Conservation (phyloP, 2,888 invertebrate species). For the Noctua janthina region DNA sequence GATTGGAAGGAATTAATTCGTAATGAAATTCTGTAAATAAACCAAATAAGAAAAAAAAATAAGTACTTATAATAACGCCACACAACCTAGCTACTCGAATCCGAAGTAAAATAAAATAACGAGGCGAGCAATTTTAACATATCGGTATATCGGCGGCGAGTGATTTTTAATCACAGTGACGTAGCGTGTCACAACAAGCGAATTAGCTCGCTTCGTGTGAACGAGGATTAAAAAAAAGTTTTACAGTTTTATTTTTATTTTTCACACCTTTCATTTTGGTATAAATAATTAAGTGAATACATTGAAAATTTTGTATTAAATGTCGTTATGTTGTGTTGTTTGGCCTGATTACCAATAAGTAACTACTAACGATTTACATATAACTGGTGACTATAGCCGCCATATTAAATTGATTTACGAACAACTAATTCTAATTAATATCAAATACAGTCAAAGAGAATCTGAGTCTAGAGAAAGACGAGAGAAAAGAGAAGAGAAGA, state of each 20-base stretch:
- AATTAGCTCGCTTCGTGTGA: not conserved
- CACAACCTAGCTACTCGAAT: not conserved
- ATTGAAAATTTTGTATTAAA: not conserved
- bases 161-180: not conserved
- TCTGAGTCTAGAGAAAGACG: not conserved
- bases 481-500: not conserved
- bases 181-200: not conserved
- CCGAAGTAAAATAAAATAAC: not conserved
- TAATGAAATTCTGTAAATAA: conserved; percentile 40
- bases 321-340: not conserved
- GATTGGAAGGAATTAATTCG: conserved; percentile 52
- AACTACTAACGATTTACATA: not conserved
- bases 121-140: not conserved
- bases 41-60: not conserved
- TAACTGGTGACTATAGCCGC: not conserved
- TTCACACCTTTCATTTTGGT: not conserved
- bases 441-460: not conserved
- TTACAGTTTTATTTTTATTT: not conserved
- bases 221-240: not conserved
- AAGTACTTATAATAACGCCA: not conserved
- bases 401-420: not conserved
- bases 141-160: not conserved
- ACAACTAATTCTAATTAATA: not conserved
- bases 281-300: not conserved
- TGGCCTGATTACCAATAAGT: not conserved